These are phyloP conservation scores for Hemicrepidius hirtus DNA, from an alignment of 2,888 invertebrate genomes.

Conservation along the genomic window DNA sequence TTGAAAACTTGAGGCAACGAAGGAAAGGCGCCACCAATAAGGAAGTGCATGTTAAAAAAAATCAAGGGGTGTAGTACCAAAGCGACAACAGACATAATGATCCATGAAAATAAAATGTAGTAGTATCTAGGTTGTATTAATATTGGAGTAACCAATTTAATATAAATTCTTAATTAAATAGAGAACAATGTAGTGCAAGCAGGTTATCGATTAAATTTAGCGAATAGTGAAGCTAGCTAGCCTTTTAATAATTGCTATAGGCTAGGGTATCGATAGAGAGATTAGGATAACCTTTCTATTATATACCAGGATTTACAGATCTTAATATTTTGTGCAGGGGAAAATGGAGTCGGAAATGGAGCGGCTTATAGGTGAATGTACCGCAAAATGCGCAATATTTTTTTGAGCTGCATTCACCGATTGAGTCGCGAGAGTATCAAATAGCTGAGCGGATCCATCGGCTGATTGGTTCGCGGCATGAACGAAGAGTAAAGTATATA, in stretches of 20 bases:
- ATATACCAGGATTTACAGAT: conserved; percentile 32
- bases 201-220: too few relatives aligned
- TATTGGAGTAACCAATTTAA: too few relatives aligned
- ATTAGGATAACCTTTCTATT: conserved; percentile 40
- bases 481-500: conserved; percentile 39
- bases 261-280: neutral
- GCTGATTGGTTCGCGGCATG: conserved; percentile 60
- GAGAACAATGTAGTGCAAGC: too few relatives aligned
- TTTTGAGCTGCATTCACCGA: conserved; percentile 54
- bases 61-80: too few relatives aligned
- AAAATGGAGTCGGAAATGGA: conserved; percentile 51
- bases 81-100: too few relatives aligned
- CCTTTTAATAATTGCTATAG: neutral
- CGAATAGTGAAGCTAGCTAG: too few relatives aligned
- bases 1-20: too few relatives aligned
- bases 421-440: conserved; percentile 52
- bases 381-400: conserved; percentile 58
- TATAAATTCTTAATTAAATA: too few relatives aligned
- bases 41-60: too few relatives aligned
- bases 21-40: too few relatives aligned
- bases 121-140: too few relatives aligned
- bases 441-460: conserved; percentile 61
- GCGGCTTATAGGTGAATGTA: conserved; percentile 48
- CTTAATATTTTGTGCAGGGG: conserved; percentile 41
- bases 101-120: too few relatives aligned